Base-by-base conservation (phyloP, 37 sponge, comb jelly and placozoan genomes). In the Ianthella basta region DNA sequence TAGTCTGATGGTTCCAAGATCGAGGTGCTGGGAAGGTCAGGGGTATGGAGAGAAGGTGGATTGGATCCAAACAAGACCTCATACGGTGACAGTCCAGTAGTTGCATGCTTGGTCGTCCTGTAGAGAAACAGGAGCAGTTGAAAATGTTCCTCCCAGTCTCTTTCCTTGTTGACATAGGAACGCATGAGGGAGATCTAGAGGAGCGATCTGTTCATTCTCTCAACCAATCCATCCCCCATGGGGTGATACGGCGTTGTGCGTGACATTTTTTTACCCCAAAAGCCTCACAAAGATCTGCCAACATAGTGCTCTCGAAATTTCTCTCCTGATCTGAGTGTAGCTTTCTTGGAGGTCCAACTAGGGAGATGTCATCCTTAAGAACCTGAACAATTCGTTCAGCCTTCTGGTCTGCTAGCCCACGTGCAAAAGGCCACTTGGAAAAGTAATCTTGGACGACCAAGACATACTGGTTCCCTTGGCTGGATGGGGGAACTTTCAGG, bases 11-110 rank as follows among this genome's bases (percentile, higher is more conserved):
- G 74, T 4, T 72, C 36, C 3, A 12, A 36, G 6, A 72, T 33
- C 8, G 13, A 3, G 3, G 36, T 5, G 13, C 74, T 34, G 3
- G 38, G 39, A 21, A 72, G 23, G 37, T 4, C 13, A 15, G 74
- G 74, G 8, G 13, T 72, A 8, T 72, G 74, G 21, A 72, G 74
- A 12, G 39, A 38, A 72, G 74, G 74, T 6, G 74, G 74, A 40
- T 78, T 78, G 37, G 79, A 78, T 16, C 54, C 79, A 78, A 78
- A 78, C 24, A 78, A 12, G 38, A 78, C 25, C 79, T 78, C 79
- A 50, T 78, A 40, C 4, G 79, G 79, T 15, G 79, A 78, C 53
- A 78, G 27, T 78, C 79, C 79, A 3, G 79, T 78, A 1, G 79
- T 25, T 27, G 79, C 27, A 78, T 78, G 79, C 38, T 44, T 78